These are phyloP conservation scores for Tolypeutes matacus DNA, from an alignment of 2,797 vertebrate genomes.

Conservation along the genomic window DNA sequence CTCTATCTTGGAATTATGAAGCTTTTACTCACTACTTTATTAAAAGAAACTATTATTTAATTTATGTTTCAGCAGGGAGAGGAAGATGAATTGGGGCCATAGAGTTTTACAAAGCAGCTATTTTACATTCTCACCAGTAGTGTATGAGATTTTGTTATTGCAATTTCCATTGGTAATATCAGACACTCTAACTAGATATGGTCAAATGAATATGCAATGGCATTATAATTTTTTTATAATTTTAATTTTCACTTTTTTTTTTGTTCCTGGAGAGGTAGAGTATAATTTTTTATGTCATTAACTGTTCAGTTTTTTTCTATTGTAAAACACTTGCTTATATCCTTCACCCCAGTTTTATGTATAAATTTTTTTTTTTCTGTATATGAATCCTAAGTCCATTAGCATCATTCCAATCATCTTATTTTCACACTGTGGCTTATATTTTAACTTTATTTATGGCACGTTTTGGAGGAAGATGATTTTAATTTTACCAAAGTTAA, in stretches of 20 bases:
- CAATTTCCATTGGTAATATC: conserved; percentile 35
- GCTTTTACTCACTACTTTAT: neutral
- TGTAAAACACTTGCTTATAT: neutral
- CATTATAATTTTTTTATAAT: neutral
- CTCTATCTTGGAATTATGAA: conserved; percentile 36
- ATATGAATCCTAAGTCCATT: neutral
- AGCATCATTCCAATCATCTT: neutral
- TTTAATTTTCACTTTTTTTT: conserved; percentile 38
- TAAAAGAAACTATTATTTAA: conserved; percentile 17
- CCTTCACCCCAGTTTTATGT: neutral
- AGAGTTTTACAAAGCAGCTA: conserved; percentile 55
- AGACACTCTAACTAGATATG: neutral
- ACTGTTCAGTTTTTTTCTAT: conserved; percentile 3
- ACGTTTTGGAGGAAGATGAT: no score
- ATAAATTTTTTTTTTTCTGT: neutral
- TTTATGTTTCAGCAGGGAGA: conserved; percentile 16
- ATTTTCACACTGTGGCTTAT: neutral
- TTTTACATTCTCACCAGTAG: neutral
- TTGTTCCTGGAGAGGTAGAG: neutral
- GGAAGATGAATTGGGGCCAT: neutral
- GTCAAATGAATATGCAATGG: neutral
- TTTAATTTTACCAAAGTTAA: no score
- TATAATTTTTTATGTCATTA: neutral
- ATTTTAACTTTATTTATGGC: conserved; percentile 49
- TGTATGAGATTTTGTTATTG: neutral